Conservation (phyloP, 2,888 invertebrate genomes). For the Nebria brevicollis region DNA sequence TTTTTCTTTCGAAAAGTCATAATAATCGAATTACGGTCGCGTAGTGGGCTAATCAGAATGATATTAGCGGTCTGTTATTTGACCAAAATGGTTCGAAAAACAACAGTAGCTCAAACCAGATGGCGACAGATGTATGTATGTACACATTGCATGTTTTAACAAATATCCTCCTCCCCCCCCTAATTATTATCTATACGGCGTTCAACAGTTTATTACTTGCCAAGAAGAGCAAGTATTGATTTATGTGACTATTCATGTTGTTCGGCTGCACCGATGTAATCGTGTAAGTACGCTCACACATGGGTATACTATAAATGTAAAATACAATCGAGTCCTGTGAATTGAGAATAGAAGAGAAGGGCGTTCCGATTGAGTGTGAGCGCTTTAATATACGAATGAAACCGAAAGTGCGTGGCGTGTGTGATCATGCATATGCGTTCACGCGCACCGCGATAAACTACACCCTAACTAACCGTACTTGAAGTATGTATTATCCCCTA, state of each 20-base stretch:
- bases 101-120: no score
- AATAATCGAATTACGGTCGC: not conserved
- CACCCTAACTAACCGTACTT: not conserved
- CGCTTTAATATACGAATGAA: not conserved
- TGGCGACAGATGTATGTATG: no score
- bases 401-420: not conserved
- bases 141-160: no score
- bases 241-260: no score
- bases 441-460: not conserved
- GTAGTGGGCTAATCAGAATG: not conserved
- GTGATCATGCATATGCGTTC: not conserved
- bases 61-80: not conserved
- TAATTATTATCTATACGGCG: no score
- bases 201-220: no score
- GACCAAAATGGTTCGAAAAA: not conserved
- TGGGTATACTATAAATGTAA: not conserved
- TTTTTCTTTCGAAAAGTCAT: not conserved
- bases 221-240: no score
- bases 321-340: not conserved
- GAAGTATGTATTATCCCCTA: no score
- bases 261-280: not conserved
- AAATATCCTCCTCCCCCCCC: no score
- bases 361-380: not conserved
- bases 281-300: not conserved
- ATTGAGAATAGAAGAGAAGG: not conserved